phyloP scores from a whole-genome alignment of 2,888 invertebrate species.

The Andrena chrysosceles region DNA sequence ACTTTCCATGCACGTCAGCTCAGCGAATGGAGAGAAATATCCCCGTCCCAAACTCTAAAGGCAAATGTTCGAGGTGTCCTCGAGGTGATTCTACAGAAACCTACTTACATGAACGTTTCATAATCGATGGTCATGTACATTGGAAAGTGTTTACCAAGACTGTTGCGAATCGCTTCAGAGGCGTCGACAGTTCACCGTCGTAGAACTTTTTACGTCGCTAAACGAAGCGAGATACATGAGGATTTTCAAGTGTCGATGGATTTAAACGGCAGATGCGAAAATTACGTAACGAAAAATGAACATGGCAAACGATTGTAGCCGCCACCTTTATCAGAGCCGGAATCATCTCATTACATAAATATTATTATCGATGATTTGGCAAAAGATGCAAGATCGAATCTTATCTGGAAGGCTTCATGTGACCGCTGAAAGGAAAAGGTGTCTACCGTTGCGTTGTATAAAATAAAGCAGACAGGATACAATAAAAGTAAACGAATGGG shows the following conservation, averaged over 20 bases:
- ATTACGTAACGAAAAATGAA: not conserved
- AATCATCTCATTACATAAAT: constrained; percentile 18
- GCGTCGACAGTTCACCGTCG: not conserved
- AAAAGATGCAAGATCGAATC: constrained; percentile 23
- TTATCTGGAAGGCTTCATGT: constrained; percentile 5
- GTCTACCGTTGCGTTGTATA: not conserved
- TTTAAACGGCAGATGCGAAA: constrained; percentile 14
- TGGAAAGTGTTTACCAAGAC: not conserved
- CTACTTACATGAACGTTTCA: constrained; percentile 12
- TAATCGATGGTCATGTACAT: constrained; percentile 6
- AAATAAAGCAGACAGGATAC: not conserved
- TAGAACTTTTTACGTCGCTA: not conserved
- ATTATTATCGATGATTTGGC: constrained; percentile 25
- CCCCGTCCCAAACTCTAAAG: not conserved
- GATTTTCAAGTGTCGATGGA: not conserved
- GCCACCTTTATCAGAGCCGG: not conserved
- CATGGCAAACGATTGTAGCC: constrained; percentile 2
- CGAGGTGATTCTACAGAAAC: not conserved
- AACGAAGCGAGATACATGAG: not conserved
- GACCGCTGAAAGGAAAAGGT: not conserved
- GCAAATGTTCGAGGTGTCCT: not conserved
- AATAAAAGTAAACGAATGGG: not conserved
- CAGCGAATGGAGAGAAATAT: not conserved
- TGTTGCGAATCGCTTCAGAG: constrained; percentile 37
- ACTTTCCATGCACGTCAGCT: not conserved